phyloP scores from a whole-genome alignment of 2,797 vertebrate species.

The Malurus leucopterus region DNA sequence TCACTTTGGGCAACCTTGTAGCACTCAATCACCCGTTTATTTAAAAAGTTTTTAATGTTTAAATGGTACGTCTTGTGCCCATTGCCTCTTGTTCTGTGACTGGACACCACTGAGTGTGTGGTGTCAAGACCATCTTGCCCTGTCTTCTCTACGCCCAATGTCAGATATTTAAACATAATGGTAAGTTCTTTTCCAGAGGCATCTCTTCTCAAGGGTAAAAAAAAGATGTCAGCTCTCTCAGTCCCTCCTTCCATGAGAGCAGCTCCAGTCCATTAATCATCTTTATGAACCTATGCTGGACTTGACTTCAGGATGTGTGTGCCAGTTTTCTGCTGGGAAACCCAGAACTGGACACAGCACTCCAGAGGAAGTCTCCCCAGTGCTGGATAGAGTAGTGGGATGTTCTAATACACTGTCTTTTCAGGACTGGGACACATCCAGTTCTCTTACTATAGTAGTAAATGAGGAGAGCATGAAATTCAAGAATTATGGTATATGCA shows the following conservation, averaged over 20 bases:
- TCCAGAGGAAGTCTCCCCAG: background rate
- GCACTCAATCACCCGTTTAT: background rate
- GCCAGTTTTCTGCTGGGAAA: background rate
- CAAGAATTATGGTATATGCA: background rate
- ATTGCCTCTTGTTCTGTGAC: background rate
- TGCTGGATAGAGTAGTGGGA: background rate
- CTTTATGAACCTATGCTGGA: background rate
- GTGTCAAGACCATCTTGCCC: background rate
- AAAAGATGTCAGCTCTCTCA: background rate
- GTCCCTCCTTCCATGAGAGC: background rate
- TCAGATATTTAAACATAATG: background rate
- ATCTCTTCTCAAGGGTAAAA: background rate
- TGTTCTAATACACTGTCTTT: background rate
- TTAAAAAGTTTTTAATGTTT: background rate
- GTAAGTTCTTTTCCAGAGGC: background rate
- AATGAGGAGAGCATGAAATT: background rate
- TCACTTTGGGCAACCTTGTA: background rate
- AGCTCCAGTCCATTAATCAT: background rate
- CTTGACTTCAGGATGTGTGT: background rate
- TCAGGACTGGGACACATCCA: background rate
- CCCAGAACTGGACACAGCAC: background rate
- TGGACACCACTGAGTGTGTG: background rate
- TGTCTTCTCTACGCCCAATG: background rate
- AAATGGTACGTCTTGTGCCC: background rate
- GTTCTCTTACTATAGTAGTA: background rate